Evolutionary conservation across 2,797 vertebrate species (phyloP), one percentile per base, ranked within the genome.

Genomic region (Sitta carolinensis): DNA sequence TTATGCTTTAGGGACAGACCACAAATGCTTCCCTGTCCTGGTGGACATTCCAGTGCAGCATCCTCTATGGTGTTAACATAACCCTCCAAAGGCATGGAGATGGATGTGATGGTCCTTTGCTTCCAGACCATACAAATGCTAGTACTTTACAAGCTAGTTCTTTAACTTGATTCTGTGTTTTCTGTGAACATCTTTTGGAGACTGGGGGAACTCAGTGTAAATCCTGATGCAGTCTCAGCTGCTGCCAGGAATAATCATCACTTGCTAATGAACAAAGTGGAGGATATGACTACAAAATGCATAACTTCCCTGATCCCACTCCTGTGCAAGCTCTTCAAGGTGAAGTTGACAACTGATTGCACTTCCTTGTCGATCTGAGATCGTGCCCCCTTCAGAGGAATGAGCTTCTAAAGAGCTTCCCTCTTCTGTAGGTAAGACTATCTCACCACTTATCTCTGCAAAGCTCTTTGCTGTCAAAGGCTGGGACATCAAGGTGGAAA

Each of bases 81-180:
- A 58, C 6, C 5, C 27, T 22, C 38, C 78, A 66, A 68, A 78
- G 29, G 32, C 38, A 55, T 3, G 15, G 61, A 63, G 20, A 29
- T 1, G 13, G 21, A 30, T 0, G 0, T 40, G 15, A 32, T 27
- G 21, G 43, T 42, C 12, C 21, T 52, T 61, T 79, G 48, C 30
- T 30, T 40, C 19, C 48, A 67, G 87, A 45, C 20, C 15, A 29
- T 6, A 69, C 3, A 20, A 82, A 72, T 11, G 3, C 14, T 4
- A 32, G 10, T 57, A 62, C 47, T 42, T 50, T 14, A 34, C 67
- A 91, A 81, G 9, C 16, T 9, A 30, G 11, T 22, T 61, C 34
- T 78, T 29, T 12, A 67, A 57, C 50, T 72, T 34, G 58, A 58
- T 54, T 75, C 58, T 93, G 32, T 32, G 19, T 48, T 42, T 40